phyloP scores from a whole-genome alignment of 2,113 vertebrate genomes.

The Halichoerus grypus region DNA sequence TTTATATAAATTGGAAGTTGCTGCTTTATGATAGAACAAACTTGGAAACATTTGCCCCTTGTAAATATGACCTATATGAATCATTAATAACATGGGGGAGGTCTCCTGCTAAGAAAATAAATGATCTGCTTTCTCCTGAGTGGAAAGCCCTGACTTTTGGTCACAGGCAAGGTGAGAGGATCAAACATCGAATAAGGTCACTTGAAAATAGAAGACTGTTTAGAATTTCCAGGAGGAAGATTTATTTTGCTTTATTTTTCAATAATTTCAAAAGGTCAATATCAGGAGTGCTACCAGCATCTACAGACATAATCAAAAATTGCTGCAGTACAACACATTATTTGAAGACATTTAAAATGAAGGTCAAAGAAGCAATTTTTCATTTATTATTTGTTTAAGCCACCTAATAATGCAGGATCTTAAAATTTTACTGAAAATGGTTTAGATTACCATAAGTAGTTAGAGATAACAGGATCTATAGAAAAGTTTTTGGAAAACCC shows the following conservation, averaged over 20 bases:
- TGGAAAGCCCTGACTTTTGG: conserved; percentile 69
- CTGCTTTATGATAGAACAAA: background rate
- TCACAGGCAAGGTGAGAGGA: conserved; percentile 55
- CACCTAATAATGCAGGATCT: background rate
- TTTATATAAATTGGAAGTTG: conserved; percentile 2
- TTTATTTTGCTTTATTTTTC: conserved; percentile 70
- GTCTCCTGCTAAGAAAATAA: conserved; percentile 77
- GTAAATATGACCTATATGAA: conserved; percentile 70
- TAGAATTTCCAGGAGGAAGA: conserved; percentile 56
- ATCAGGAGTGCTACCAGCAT: background rate
- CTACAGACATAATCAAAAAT: conserved; percentile 34
- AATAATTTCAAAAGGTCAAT: conserved; percentile 68
- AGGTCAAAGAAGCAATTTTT: conserved; percentile 42
- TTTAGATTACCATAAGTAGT: background rate
- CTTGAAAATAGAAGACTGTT: conserved; percentile 10
- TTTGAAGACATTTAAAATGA: background rate
- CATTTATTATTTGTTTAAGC: background rate
- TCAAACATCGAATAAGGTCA: conserved; percentile 55
- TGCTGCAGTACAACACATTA: background rate
- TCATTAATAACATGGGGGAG: conserved; percentile 66
- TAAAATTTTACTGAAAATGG: background rate
- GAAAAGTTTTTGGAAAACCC: background rate
- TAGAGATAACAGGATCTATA: background rate
- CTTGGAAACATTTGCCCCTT: conserved; percentile 19
- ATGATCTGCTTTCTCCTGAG: conserved; percentile 70